These are phyloP conservation scores for Pogona vitticeps DNA, from an alignment of 2,113 vertebrate genomes.

Conservation along the genomic window DNA sequence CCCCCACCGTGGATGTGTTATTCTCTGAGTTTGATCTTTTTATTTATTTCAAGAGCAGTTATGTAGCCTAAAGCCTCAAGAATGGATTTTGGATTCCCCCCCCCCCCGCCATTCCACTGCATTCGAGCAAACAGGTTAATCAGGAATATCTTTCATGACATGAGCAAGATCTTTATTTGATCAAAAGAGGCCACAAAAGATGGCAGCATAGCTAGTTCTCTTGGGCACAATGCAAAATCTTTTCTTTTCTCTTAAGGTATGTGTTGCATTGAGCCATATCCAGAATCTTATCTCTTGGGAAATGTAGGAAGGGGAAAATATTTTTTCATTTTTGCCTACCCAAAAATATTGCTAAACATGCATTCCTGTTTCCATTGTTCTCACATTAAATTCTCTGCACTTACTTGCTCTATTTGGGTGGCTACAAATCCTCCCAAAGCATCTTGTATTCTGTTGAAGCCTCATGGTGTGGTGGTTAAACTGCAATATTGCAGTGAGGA, in stretches of 20 bases:
- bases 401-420: neutral
- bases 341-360: neutral
- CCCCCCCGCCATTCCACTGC: no score
- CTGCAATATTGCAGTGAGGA: no score
- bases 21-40: neutral
- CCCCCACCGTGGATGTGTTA: neutral
- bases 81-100: neutral
- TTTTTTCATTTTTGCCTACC: neutral
- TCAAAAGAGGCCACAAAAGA: neutral
- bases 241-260: neutral
- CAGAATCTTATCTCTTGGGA: neutral
- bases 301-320: rapidly evolving
- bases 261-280: conserved; percentile 7
- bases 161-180: neutral
- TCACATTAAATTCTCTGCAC: neutral
- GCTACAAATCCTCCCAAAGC: neutral
- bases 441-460: no score
- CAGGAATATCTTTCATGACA: neutral
- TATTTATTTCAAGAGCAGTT: neutral
- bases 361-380: conserved; percentile 10
- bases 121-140: conserved; percentile 14
- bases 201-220: neutral
- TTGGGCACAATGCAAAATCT: neutral
- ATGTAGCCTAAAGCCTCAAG: neutral
- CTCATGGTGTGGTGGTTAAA: no score